A percentile compares a stretch with the other conserved stretches of the same genome.
Conservation (phyloP, 2,797 vertebrate genomes). For the Ctenopoma multispine region DNA sequence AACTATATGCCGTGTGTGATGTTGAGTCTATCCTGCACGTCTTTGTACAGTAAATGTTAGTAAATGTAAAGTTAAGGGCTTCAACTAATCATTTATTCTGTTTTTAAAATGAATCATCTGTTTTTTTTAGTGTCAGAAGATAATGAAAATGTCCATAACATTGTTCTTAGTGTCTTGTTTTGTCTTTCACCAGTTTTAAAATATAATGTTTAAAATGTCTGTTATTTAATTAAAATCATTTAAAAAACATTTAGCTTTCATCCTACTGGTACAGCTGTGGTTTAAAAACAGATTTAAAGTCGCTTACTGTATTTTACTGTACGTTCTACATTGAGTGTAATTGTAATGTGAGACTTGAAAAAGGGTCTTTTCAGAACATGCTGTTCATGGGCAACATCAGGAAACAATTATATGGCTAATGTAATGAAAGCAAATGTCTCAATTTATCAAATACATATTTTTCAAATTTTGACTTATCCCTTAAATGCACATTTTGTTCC, state of each 20-base stretch:
- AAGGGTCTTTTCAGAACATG: constrained; percentile 35
- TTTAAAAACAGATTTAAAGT: constrained; percentile 35
- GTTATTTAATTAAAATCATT: neutral
- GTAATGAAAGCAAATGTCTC: constrained; percentile 43
- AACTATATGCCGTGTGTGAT: neutral
- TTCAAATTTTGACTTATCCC: constrained; percentile 4
- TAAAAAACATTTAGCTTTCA: neutral
- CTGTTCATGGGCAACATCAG: constrained; percentile 50
- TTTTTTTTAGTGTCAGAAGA: no score
- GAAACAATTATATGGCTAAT: constrained; percentile 47
- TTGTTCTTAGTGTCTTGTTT: constrained; percentile 5
- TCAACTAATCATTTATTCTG: no score
- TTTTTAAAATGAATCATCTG: neutral
- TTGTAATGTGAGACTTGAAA: constrained; percentile 58
- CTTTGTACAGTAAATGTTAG: neutral
- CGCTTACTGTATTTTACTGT: constrained; percentile 40
- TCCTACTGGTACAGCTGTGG: constrained; percentile 20
- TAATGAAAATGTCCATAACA: no score
- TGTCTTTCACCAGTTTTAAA: neutral
- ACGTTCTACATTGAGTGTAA: constrained; percentile 54
- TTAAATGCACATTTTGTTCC: constrained; percentile 17
- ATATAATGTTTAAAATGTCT: neutral
- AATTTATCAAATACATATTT: constrained; percentile 31
- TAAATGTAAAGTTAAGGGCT: no score
- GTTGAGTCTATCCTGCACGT: neutral